Base-by-base conservation (phyloP, 2,888 invertebrate genomes). In the Leptothorax acervorum region DNA sequence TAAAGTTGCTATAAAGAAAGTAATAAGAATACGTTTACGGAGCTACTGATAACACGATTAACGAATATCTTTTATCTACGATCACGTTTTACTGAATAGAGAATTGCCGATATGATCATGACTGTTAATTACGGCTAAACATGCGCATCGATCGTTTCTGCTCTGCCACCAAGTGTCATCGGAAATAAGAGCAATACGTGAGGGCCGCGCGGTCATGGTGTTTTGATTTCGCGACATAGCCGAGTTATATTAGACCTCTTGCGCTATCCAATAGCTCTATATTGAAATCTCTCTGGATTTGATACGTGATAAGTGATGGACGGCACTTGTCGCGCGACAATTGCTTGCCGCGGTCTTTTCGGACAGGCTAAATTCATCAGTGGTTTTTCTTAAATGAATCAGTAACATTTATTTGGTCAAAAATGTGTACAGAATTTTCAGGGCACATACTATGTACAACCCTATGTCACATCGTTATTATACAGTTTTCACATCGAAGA, bases 121-220 rank as follows among this genome's bases (percentile, higher is more conserved):
- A 83, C 15, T 76, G 48, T 48, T 23, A 66, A 57, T 82, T 63
- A 82, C 9, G 23, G n/a, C 23, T 71, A 83, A 83, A 81, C 28
- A 42, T 28, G 23, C 62, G 42, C 62, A 39, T 84, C 51, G 66
- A 84, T 81, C 28, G 70, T 11, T 65, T 82, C 63, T 75, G 71
- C 42, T 78, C 48, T 68, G 76, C 42, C 8, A 9, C 9, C 8
- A 9, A 8, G 42, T 42, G 42, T 9, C 63, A 86, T 71, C 85
- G 86, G 87, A 92, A 93, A 90, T 87, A 88, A 87, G 88, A 90
- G 88, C 91, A 92, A 92, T 90, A 90, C 86, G 87, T 90, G 91
- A 91, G 86, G 88, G 81, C 78, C 84, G 85, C 85, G 73, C 84
- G 70, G 86, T 86, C 87, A 88, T 85, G 87, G 82, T 85, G 89